phyloP scores from a whole-genome alignment of 2,888 invertebrate genomes.

The Neoitamus cyanurus region DNA sequence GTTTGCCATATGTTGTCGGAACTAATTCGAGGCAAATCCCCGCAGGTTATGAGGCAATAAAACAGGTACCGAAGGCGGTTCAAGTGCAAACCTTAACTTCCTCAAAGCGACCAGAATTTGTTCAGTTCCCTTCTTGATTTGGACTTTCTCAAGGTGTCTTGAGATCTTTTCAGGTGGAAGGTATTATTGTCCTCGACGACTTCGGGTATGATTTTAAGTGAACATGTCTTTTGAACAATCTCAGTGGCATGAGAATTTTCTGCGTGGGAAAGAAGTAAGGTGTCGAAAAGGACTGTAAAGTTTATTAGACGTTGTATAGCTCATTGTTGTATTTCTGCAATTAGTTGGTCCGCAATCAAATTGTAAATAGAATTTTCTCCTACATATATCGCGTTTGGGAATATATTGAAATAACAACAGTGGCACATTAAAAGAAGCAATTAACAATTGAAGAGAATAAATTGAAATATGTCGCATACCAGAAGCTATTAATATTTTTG shows the following conservation, averaged over 20 bases:
- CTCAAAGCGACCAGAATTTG: not conserved
- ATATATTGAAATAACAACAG: too few relatives aligned
- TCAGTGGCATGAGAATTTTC: not conserved
- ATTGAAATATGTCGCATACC: too few relatives aligned
- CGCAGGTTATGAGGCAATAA: conserved; percentile 18
- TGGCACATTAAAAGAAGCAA: too few relatives aligned
- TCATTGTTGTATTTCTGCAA: not conserved
- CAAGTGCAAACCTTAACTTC: conserved; percentile 2
- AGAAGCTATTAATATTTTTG: too few relatives aligned
- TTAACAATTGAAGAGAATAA: too few relatives aligned
- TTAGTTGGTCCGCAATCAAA: too few relatives aligned
- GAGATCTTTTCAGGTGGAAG: conserved; percentile 19
- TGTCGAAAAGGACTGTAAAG: not conserved
- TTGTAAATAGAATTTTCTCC: too few relatives aligned
- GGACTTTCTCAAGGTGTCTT: not conserved
- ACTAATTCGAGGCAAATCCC: conserved; percentile 17
- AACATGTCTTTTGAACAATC: not conserved
- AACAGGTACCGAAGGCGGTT: conserved; percentile 8
- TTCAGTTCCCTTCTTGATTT: not conserved
- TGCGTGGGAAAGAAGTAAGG: not conserved
- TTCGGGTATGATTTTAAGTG: not conserved
- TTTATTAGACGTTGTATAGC: not conserved
- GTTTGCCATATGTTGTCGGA: conserved; percentile 41
- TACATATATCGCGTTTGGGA: too few relatives aligned
- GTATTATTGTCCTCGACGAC: not conserved